A percentile compares a stretch with the other conserved stretches of the same genome.
These are phyloP conservation scores for Chaenogobius annularis DNA, from an alignment of 2,113 vertebrate genomes.

Conservation along the genomic window DNA sequence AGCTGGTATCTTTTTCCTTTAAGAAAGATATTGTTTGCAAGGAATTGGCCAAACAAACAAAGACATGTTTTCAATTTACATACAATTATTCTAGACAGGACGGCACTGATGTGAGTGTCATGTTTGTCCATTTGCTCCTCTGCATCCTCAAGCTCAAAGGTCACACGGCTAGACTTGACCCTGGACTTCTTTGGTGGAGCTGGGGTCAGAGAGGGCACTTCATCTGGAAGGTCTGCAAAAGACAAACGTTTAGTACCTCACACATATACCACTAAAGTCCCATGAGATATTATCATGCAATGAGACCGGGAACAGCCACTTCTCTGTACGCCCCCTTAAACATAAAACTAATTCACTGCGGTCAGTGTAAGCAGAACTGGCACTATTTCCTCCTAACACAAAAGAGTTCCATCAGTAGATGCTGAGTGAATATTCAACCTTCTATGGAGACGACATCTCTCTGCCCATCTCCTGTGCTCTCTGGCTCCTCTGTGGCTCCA, in stretches of 20 bases:
- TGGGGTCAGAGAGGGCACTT: constrained; percentile 85
- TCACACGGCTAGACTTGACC: constrained; percentile 73
- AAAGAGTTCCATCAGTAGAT: background rate
- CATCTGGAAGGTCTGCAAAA: constrained; percentile 83
- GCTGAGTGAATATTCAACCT: constrained; percentile 62
- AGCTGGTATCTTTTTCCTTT: constrained; percentile 90
- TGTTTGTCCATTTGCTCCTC: constrained; percentile 82
- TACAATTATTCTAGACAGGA: constrained; percentile 92
- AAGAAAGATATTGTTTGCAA: background rate
- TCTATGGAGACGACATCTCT: constrained; percentile 86
- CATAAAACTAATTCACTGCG: too few relatives aligned
- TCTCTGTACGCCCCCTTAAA: background rate
- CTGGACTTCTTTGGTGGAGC: constrained; percentile 88
- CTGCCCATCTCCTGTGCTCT: background rate
- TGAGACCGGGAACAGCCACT: too few relatives aligned
- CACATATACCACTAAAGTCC: background rate
- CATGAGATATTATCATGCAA: background rate
- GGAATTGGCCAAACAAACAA: background rate
- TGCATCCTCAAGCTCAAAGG: constrained; percentile 83
- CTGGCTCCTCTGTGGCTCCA: constrained; percentile 32
- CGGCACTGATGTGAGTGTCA: constrained; percentile 89
- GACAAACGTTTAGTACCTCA: background rate
- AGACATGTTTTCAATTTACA: constrained; percentile 46
- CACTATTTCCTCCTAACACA: background rate
- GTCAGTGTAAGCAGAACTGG: background rate